These are phyloP conservation scores for Merluccius polli DNA, from an alignment of 2,797 vertebrate genomes.

Conservation along the genomic window DNA sequence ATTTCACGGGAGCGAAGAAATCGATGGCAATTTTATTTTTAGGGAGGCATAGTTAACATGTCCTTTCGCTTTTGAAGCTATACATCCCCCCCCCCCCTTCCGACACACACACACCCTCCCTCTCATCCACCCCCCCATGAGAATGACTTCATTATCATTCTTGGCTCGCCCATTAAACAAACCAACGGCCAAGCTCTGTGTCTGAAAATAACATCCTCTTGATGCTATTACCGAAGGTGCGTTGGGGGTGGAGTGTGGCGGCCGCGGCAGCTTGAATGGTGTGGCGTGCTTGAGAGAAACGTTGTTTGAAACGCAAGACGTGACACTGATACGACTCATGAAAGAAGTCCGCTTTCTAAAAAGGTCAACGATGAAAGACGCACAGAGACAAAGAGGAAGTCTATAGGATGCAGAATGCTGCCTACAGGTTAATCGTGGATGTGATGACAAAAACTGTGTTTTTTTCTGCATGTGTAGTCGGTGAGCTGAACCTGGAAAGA, in stretches of 20 bases:
- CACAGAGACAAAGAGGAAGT: not conserved
- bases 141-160: conserved; percentile 32
- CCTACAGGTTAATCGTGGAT: not conserved
- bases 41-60: conserved; percentile 49
- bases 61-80: conserved; percentile 32
- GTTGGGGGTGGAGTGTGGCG: not conserved
- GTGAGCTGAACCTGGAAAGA: not conserved
- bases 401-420: not conserved
- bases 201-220: not conserved
- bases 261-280: not conserved
- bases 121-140: not conserved
- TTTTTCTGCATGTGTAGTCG: not conserved
- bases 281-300: conserved; percentile 19
- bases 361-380: not conserved
- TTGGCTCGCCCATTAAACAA: conserved; percentile 8
- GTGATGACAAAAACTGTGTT: not conserved
- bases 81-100: too few relatives aligned
- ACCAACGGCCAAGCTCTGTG: not conserved
- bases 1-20: conserved; percentile 61
- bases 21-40: conserved; percentile 62
- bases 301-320: conserved; percentile 9
- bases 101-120: conserved; percentile 31
- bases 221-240: conserved; percentile 11
- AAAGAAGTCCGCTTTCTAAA: not conserved
- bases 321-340: not conserved